phyloP scores from a whole-genome alignment of 2,113 vertebrate genomes.

The Myiopsitta monachus region DNA sequence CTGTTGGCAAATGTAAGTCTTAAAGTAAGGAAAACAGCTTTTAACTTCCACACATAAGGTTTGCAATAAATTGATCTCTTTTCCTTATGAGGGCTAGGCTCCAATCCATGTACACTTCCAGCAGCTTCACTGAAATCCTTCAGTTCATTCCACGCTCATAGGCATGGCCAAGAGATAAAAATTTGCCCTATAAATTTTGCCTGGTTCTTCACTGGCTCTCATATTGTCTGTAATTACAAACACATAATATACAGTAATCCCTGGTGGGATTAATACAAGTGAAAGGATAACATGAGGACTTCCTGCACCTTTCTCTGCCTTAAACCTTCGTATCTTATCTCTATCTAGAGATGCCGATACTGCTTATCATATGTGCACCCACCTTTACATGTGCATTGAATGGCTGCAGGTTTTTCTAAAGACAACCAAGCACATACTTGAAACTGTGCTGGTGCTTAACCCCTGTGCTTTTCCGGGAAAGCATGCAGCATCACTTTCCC shows the following conservation, averaged over 20 bases:
- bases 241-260: not conserved
- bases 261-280: not conserved
- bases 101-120: not conserved
- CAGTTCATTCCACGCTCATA: not conserved
- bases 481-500: not conserved
- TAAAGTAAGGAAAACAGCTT: slow-evolving; percentile 70
- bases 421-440: not conserved
- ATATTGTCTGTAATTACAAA: not conserved
- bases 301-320: not conserved
- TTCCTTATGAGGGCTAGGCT: not conserved
- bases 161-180: not conserved
- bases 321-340: not conserved
- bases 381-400: not conserved
- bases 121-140: not conserved
- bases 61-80: slow-evolving; percentile 17
- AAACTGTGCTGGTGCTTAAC: not conserved
- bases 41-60: slow-evolving; percentile 16
- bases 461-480: not conserved
- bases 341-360: not conserved
- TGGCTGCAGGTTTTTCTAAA: not conserved
- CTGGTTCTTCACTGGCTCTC: slow-evolving; percentile 12
- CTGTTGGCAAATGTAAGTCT: slow-evolving; percentile 70
- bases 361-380: rapidly evolving
- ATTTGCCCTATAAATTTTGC: not conserved
- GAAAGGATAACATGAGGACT: not conserved